These are phyloP conservation scores for Galeopsomyia nigrocyanea DNA, from an alignment of 2,888 invertebrate species.

Conservation along the genomic window DNA sequence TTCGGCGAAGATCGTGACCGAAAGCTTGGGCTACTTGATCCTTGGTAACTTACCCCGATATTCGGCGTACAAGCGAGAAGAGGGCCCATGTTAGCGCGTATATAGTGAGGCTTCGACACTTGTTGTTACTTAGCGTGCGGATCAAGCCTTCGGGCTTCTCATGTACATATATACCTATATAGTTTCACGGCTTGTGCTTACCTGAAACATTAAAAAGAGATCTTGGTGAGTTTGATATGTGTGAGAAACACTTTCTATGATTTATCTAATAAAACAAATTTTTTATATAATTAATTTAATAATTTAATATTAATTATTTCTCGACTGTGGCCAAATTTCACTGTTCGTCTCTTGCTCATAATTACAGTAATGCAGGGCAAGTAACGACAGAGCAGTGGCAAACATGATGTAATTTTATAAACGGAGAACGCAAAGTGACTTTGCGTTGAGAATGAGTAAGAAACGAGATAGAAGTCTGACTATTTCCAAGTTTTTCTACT, in stretches of 20 bases:
- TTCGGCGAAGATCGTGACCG: neutral
- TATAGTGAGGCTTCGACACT: neutral
- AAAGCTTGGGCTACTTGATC: constrained; percentile 25
- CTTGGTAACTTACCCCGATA: constrained; percentile 29
- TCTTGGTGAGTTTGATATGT: neutral
- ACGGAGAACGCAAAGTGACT: constrained; percentile 1
- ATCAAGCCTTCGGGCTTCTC: neutral
- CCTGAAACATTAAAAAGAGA: constrained; percentile 33
- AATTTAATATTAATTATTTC: neutral
- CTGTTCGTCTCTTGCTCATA: constrained; percentile 18
- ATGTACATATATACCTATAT: too few relatives aligned
- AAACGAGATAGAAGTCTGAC: constrained; percentile 8
- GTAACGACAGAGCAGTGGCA: neutral
- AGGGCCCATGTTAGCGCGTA: constrained; percentile 14
- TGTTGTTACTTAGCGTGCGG: neutral
- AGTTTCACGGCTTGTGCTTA: constrained; percentile 30
- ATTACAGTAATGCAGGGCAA: constrained; percentile 16
- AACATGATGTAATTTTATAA: constrained; percentile 35
- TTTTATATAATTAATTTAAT: neutral
- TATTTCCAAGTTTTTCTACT: too few relatives aligned
- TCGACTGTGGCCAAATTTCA: neutral
- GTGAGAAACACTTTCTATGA: neutral
- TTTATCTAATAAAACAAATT: too few relatives aligned
- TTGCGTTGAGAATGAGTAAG: neutral
- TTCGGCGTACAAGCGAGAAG: constrained; percentile 11